Conservation (phyloP, 2,113 vertebrate species). For the Calidris pugnax region DNA sequence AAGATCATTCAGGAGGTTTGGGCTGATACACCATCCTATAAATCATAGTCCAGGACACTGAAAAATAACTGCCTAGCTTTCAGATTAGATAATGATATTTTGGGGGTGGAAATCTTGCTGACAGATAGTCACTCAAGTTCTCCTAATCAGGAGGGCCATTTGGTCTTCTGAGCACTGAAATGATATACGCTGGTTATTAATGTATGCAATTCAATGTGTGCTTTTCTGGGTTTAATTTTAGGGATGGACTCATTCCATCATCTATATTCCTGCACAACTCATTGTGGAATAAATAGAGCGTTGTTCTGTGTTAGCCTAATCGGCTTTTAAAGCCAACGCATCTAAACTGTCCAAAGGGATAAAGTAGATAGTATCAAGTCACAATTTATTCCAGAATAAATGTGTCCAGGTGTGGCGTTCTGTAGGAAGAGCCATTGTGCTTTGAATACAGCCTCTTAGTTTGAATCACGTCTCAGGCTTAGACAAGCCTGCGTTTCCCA, state of each 20-base stretch:
- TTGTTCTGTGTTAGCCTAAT: background rate
- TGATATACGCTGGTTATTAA: slow-evolving; percentile 16
- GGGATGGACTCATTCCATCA: background rate
- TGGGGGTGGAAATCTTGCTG: slow-evolving; percentile 10
- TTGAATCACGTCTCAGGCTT: background rate
- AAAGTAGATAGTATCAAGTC: background rate
- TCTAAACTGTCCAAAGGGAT: background rate
- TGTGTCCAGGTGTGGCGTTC: background rate
- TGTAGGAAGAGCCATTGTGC: background rate
- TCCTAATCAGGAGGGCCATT: background rate
- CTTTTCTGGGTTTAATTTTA: slow-evolving; percentile 39
- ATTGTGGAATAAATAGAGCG: background rate
- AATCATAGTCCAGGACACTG: slow-evolving; percentile 20
- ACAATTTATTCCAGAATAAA: background rate
- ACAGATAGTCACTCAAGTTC: background rate
- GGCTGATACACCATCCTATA: background rate
- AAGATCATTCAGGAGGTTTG: slow-evolving; percentile 42
- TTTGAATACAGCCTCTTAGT: background rate
- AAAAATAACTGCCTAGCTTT: slow-evolving; percentile 18
- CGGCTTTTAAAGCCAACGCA: background rate
- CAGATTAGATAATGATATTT: background rate
- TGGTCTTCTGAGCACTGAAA: background rate
- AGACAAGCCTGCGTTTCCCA: background rate
- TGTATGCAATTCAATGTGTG: background rate
- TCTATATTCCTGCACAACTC: slow-evolving; percentile 1